These are phyloP conservation scores for Gopherus evgoodei DNA, from an alignment of 2,113 vertebrate genomes.

Conservation along the genomic window DNA sequence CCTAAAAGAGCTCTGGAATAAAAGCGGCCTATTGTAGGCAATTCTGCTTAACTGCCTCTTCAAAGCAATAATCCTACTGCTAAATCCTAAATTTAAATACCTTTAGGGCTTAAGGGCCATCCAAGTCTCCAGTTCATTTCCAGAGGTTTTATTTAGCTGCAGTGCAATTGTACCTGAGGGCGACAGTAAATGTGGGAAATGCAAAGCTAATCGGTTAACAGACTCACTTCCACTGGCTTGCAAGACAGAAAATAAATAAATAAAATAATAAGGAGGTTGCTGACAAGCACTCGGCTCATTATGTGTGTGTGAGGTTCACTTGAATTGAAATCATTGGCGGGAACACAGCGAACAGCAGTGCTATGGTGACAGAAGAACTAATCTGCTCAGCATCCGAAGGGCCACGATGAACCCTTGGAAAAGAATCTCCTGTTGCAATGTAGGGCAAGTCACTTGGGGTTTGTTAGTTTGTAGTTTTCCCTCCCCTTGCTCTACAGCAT, in stretches of 20 bases:
- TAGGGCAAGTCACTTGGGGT: not conserved
- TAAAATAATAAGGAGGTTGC: not conserved
- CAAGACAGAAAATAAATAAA: conserved; percentile 29
- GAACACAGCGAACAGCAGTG: conserved; percentile 3
- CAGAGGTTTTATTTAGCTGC: conserved; percentile 58
- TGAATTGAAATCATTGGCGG: conserved; percentile 55
- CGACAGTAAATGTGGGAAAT: conserved; percentile 61
- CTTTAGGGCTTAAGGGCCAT: conserved; percentile 54
- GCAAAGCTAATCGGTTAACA: conserved; percentile 58
- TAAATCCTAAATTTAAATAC: conserved; percentile 72
- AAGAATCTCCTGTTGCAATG: not conserved
- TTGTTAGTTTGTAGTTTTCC: not conserved
- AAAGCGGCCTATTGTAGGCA: not conserved
- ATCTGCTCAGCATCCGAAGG: conserved; percentile 39
- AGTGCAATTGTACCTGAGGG: conserved; percentile 58
- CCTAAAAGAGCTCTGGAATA: not conserved
- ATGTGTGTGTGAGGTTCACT: not conserved
- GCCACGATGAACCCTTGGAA: conserved; percentile 35
- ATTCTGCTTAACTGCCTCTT: conserved; percentile 42
- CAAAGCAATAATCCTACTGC: conserved; percentile 62
- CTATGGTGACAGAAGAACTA: conserved; percentile 2
- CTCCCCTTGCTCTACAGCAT: not conserved
- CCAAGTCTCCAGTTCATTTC: conserved; percentile 44
- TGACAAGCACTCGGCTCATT: conserved; percentile 5
- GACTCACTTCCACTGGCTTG: conserved; percentile 24